A percentile compares a stretch with the other conserved stretches of the same genome.
phyloP scores from a whole-genome alignment of 2,113 vertebrate genomes.

The Tachysurus fulvidraco region DNA sequence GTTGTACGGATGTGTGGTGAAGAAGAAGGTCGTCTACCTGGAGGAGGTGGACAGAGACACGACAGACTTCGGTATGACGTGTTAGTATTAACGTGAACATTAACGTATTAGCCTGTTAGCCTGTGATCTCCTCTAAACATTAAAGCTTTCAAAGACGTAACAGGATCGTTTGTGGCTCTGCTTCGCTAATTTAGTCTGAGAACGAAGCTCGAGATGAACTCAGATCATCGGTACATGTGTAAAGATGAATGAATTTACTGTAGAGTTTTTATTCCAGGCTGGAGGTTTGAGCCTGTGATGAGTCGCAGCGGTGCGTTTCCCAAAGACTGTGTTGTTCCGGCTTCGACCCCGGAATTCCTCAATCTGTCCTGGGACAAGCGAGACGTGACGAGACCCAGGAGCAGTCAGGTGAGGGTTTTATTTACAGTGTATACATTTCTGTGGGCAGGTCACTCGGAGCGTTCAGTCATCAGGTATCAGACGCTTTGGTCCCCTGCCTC shows the following conservation, averaged over 20 bases:
- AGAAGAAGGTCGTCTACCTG: slow-evolving; percentile 91
- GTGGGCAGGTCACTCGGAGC: no score
- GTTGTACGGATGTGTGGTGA: slow-evolving; percentile 87
- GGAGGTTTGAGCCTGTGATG: slow-evolving; percentile 89
- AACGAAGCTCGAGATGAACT: not conserved
- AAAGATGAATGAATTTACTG: not conserved
- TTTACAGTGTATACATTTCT: not conserved
- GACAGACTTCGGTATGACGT: slow-evolving; percentile 85
- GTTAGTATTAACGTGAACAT: no score
- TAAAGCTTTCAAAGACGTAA: not conserved
- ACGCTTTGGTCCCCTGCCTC: not conserved
- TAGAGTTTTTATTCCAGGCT: slow-evolving; percentile 74
- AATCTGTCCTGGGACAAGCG: slow-evolving; percentile 76
- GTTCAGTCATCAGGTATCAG: not conserved
- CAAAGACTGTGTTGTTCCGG: slow-evolving; percentile 80
- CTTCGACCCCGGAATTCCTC: slow-evolving; percentile 86
- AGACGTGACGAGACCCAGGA: slow-evolving; percentile 77
- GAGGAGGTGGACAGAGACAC: slow-evolving; percentile 87
- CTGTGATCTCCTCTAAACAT: not conserved
- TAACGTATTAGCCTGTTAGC: not conserved
- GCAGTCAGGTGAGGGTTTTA: slow-evolving; percentile 74
- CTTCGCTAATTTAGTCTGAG: not conserved
- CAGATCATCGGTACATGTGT: not conserved
- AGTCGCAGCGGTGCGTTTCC: slow-evolving; percentile 86
- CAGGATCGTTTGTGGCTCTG: not conserved